Evolutionary conservation across 2,797 vertebrate genomes (phyloP).

Genomic region (Sarcoramphus papa): DNA sequence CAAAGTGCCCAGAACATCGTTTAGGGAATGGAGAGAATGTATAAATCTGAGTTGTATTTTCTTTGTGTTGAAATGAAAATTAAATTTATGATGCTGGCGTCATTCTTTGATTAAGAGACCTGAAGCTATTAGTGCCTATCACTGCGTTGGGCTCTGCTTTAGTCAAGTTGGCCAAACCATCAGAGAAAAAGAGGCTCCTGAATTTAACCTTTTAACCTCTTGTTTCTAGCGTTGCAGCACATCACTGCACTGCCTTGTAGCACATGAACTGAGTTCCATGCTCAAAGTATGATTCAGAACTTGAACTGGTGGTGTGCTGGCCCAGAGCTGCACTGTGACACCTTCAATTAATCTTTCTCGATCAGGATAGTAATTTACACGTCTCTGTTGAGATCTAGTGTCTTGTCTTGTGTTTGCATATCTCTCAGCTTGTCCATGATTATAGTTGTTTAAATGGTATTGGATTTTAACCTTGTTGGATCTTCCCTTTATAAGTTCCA

Average conservation of each 20-base stretch:
- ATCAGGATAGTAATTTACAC: conserved; percentile 57
- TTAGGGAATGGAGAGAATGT: not conserved
- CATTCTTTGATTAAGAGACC: not conserved
- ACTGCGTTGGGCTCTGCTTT: not conserved
- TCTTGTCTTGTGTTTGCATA: conserved; percentile 52
- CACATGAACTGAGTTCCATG: conserved; percentile 11
- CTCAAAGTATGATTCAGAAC: conserved; percentile 36
- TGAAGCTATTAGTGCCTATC: not conserved
- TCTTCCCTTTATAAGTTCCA: conserved; percentile 45
- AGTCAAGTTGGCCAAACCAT: not conserved
- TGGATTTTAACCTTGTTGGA: conserved; percentile 49
- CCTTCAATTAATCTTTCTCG: conserved; percentile 62
- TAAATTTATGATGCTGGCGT: not conserved
- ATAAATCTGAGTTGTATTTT: not conserved
- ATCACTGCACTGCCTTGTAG: not conserved
- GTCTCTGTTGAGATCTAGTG: conserved; percentile 52
- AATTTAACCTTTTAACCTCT: conserved; percentile 15
- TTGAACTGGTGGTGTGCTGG: conserved; percentile 52
- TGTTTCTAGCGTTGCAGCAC: conserved; percentile 1
- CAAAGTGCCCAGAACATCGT: not conserved
- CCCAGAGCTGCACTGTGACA: conserved; percentile 42
- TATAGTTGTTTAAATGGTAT: conserved; percentile 49
- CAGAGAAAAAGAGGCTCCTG: not conserved
- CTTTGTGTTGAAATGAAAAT: not conserved
- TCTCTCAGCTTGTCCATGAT: conserved; percentile 53